Conservation (phyloP, 2,888 invertebrate genomes). For the Limnephilus marmoratus region DNA sequence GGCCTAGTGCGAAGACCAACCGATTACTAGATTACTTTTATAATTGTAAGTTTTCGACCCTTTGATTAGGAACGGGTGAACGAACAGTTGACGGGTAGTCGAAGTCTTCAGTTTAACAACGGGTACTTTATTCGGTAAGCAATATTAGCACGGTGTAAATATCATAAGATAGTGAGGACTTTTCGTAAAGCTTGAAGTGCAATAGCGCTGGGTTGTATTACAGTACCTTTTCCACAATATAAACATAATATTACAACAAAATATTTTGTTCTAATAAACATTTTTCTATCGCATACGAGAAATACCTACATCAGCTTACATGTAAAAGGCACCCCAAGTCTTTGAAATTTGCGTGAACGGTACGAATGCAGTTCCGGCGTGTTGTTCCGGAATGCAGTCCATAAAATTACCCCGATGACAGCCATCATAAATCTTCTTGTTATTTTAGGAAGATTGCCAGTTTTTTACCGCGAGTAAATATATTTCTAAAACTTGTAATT, state of each 20-base stretch:
- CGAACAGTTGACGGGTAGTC: background rate
- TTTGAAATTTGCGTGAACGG: background rate
- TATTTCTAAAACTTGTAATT: too few relatives aligned
- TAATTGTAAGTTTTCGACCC: background rate
- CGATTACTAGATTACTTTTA: slow-evolving; percentile 5
- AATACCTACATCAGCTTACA: background rate
- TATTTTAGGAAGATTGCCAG: too few relatives aligned
- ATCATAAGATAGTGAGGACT: background rate
- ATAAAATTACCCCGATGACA: too few relatives aligned
- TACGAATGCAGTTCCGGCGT: background rate
- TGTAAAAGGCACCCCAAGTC: background rate
- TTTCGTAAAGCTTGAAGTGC: background rate
- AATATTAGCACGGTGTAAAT: too few relatives aligned
- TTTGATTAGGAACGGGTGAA: background rate
- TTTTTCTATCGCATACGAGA: background rate
- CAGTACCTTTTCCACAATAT: background rate
- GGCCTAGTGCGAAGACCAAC: background rate
- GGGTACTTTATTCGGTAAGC: background rate
- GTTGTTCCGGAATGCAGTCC: background rate
- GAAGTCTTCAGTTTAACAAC: too few relatives aligned
- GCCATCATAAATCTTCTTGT: too few relatives aligned
- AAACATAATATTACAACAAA: too few relatives aligned
- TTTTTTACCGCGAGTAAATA: too few relatives aligned
- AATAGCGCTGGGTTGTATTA: background rate
- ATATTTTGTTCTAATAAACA: too few relatives aligned